Percentiles rank a stretch among this genome's conserved stretches.
phyloP scores from a whole-genome alignment of 2,888 invertebrate species.

The Caenorhabditis auriculariae region DNA sequence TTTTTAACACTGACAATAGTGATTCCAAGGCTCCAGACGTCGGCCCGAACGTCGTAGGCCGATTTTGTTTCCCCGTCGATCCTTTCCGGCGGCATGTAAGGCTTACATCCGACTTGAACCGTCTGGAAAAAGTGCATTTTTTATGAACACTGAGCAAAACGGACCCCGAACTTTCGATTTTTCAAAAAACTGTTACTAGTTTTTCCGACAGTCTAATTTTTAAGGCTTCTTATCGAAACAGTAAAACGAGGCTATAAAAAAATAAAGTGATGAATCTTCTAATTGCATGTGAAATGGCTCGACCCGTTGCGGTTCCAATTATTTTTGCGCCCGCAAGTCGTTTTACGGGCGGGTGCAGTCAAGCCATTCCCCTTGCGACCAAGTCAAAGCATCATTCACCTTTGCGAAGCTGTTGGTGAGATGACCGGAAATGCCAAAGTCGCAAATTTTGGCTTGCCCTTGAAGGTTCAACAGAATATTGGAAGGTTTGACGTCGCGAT shows the following conservation, averaged over 20 bases:
- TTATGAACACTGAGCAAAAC: no score
- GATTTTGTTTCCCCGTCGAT: conserved; percentile 81
- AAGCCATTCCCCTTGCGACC: no score
- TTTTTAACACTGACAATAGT: conserved; percentile 72
- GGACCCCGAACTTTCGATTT: no score
- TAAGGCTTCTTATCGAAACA: no score
- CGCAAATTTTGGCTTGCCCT: conserved; percentile 96
- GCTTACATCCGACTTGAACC: conserved; percentile 95
- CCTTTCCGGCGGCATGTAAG: conserved; percentile 99
- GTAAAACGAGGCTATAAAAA: no score
- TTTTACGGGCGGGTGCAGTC: no score
- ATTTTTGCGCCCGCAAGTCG: no score
- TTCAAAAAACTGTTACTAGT: neutral
- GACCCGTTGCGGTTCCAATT: no score
- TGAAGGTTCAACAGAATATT: conserved; percentile 86
- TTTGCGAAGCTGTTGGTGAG: conserved; percentile 75
- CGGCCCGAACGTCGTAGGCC: conserved; percentile 93
- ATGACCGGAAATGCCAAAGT: conserved; percentile 97
- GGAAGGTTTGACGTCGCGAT: conserved; percentile 94
- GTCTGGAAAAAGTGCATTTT: no score
- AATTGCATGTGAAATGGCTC: no score
- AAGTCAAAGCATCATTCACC: conserved; percentile 15
- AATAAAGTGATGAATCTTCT: no score
- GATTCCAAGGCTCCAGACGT: conserved; percentile 97
- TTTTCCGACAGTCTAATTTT: no score